Evolutionary conservation across 2,113 vertebrate genomes (phyloP), one percentile per base, ranked within the genome.

Genomic region (Polyodon spathula): DNA sequence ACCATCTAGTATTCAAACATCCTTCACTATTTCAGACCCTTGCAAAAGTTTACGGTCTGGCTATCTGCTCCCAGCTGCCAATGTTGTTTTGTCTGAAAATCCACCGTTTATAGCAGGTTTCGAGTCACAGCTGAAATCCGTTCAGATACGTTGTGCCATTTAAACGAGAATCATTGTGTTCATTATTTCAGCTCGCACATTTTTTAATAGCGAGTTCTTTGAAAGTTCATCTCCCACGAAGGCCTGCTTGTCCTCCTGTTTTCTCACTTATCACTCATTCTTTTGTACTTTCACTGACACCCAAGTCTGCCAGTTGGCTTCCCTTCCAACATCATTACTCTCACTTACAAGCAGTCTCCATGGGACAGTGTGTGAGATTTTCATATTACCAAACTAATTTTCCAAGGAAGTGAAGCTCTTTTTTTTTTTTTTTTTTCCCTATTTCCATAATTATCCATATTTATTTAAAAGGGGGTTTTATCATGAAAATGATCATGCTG

Each of bases 11-110:
- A 14, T 53, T 53, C n/a, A 14, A 16, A 53, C 12, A 53, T 53
- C 53, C 2, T 54, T 54, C 5, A 37, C 15, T 7, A 37, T 27
- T 54, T 54, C 37, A 54, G 53, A 54, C 37, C 53, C 53, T 37
- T 37, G 6, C 53, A 54, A 14, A 54, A 54, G 37, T 54, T 6
- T 16, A 16, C 53, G 6, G 53, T 54, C 53, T 54, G 53, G 53
- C 53, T 16, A 54, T 68, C 67, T 68, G 67, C 60, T 65, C 41
- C 50, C 53, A 17, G 37, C 37, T 57, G 53, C 58, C 60, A 56
- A 56, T 48, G 61, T 59, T 59, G 55, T 58, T 58, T 41, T 56
- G 63, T 53, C 50, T 58, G 59, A 40, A 60, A 46, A 55, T 62
- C 43, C 44, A 52, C 37, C 27, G 56, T 65, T 55, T 40, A 48